Conservation (phyloP, 1,140 invertebrate species). For the Onthophagus taurus region DNA sequence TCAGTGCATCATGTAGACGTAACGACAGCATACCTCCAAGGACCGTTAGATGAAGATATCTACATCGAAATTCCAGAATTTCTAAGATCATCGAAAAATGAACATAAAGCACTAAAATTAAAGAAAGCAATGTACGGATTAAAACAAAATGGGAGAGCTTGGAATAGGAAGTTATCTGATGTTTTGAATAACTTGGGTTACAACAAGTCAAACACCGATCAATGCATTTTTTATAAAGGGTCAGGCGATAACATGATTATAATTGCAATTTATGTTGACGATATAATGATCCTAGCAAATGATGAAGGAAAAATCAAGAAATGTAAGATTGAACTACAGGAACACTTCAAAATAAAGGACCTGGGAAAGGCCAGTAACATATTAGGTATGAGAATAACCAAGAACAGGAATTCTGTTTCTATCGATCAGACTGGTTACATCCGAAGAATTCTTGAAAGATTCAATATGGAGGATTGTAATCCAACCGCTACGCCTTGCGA, state of each 20-base stretch:
- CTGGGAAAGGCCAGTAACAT: neutral
- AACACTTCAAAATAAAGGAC: neutral
- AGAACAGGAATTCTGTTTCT: neutral
- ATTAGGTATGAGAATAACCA: neutral
- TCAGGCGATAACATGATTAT: neutral
- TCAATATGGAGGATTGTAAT: neutral
- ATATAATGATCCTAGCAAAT: constrained; percentile 1
- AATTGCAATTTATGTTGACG: constrained; percentile 1
- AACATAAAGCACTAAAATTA: neutral
- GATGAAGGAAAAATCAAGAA: neutral
- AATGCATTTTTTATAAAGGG: neutral
- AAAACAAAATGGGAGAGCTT: neutral
- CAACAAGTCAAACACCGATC: neutral
- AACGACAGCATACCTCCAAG: neutral
- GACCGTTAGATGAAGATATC: neutral
- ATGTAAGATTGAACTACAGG: neutral
- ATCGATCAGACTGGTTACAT: neutral
- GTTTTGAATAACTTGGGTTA: neutral
- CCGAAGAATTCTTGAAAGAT: neutral
- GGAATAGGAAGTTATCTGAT: neutral
- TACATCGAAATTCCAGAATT: constrained; percentile 1
- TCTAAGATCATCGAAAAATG: neutral
- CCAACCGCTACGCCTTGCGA: neutral
- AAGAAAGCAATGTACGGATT: neutral
- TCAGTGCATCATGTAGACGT: constrained; percentile 3